Conservation (phyloP, 2,888 invertebrate species). For the Nymphalis urticae region DNA sequence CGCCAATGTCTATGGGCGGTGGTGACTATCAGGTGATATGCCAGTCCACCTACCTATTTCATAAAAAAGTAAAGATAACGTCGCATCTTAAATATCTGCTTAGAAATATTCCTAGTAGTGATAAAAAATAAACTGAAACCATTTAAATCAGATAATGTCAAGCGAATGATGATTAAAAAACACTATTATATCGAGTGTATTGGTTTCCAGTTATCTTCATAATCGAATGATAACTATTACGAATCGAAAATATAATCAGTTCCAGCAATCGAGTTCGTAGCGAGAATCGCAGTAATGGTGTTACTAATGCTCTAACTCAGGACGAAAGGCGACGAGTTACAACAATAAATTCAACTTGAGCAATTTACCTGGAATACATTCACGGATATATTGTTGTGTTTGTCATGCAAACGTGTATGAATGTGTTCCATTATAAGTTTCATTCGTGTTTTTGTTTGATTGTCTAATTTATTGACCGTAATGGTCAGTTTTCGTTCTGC, state of each 20-base stretch:
- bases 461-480: slow-evolving; percentile 23
- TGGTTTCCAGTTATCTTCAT: background rate
- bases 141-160: too few relatives aligned
- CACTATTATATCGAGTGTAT: background rate
- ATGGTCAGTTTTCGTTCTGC: too few relatives aligned
- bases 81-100: too few relatives aligned
- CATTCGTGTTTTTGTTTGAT: slow-evolving; percentile 33
- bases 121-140: too few relatives aligned
- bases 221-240: background rate
- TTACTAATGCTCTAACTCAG: slow-evolving; percentile 2
- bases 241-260: slow-evolving; percentile 3
- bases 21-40: too few relatives aligned
- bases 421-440: slow-evolving; percentile 50
- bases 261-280: background rate
- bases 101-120: too few relatives aligned
- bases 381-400: slow-evolving; percentile 48
- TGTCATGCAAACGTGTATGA: slow-evolving; percentile 48
- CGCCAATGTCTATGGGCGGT: too few relatives aligned
- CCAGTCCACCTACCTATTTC: too few relatives aligned
- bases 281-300: slow-evolving; percentile 7
- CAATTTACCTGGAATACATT: slow-evolving; percentile 6
- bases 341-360: slow-evolving; percentile 3
- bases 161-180: too few relatives aligned
- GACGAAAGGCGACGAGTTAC: slow-evolving; percentile 11
- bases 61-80: too few relatives aligned